These are phyloP conservation scores for Mobula hypostoma DNA, from an alignment of 2,113 vertebrate genomes.

Conservation along the genomic window DNA sequence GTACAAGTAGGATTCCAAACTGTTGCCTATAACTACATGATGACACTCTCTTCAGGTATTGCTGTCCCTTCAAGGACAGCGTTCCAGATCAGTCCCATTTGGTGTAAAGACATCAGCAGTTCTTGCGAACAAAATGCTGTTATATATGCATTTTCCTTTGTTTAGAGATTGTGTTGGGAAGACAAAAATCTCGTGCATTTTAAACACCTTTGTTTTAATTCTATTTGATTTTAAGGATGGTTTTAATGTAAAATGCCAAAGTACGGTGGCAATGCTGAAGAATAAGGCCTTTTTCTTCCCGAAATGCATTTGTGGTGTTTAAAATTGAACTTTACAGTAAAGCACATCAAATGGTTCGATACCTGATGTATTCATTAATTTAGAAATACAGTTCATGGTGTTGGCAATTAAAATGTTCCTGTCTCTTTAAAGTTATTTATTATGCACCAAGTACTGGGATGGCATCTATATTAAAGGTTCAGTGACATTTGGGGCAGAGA, in stretches of 20 bases:
- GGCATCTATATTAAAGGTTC: background rate
- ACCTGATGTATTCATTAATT: conserved; percentile 16
- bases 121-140: background rate
- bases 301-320: conserved; percentile 2
- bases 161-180: background rate
- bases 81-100: background rate
- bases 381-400: conserved; percentile 26
- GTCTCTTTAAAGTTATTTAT: conserved; percentile 22
- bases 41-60: background rate
- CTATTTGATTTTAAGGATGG: background rate
- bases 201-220: background rate
- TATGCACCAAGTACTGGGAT: background rate
- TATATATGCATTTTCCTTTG: background rate
- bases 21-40: background rate
- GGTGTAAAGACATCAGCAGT: background rate
- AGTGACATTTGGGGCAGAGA: background rate
- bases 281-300: too few relatives aligned
- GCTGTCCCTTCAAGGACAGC: background rate
- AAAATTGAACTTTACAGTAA: background rate
- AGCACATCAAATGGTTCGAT: background rate
- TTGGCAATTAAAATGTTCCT: background rate
- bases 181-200: background rate
- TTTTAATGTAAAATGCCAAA: conserved; percentile 23
- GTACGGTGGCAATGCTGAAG: background rate
- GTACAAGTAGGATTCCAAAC: background rate